Percentiles rank a stretch among this genome's conserved stretches.
These are phyloP conservation scores for Epicauta chinensis DNA, from an alignment of 1,140 invertebrate genomes.

Conservation along the genomic window DNA sequence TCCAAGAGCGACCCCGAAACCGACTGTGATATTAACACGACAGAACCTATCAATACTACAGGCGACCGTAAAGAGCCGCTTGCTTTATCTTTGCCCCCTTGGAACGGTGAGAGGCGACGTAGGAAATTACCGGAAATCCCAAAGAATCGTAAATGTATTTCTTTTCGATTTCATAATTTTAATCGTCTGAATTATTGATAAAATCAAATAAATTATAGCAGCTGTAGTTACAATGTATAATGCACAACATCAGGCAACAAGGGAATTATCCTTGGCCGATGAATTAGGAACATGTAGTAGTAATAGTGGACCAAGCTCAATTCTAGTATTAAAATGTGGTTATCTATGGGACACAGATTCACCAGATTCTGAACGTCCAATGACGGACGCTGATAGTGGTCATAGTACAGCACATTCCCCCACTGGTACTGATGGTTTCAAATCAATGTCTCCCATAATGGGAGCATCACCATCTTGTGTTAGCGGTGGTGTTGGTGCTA, in stretches of 20 bases:
- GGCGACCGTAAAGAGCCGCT: constrained; percentile 19
- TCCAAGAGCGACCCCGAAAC: constrained; percentile 59
- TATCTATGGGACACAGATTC: constrained; percentile 75
- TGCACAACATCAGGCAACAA: constrained; percentile 38
- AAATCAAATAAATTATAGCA: constrained; percentile 44
- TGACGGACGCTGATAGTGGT: constrained; percentile 75
- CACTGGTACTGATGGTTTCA: constrained; percentile 60
- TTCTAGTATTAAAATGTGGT: constrained; percentile 68
- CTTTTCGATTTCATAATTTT: too few relatives aligned
- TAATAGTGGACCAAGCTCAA: constrained; percentile 49
- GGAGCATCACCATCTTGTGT: constrained; percentile 45
- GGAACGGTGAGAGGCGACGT: constrained; percentile 57
- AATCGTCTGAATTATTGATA: too few relatives aligned
- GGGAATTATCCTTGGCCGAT: constrained; percentile 61
- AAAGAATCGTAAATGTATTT: constrained; percentile 75
- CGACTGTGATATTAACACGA: constrained; percentile 38
- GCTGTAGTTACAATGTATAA: constrained; percentile 43
- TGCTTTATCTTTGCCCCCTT: constrained; percentile 25
- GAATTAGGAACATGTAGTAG: constrained; percentile 48
- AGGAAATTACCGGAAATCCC: constrained; percentile 82
- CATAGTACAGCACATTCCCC: constrained; percentile 86
- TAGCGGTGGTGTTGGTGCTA: constrained; percentile 52
- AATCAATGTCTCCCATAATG: constrained; percentile 70
- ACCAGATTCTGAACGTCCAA: constrained; percentile 74
- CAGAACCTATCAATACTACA: constrained; percentile 18